These are phyloP conservation scores for Harpagus bidentatus DNA, from an alignment of 2,113 vertebrate genomes.

Conservation along the genomic window DNA sequence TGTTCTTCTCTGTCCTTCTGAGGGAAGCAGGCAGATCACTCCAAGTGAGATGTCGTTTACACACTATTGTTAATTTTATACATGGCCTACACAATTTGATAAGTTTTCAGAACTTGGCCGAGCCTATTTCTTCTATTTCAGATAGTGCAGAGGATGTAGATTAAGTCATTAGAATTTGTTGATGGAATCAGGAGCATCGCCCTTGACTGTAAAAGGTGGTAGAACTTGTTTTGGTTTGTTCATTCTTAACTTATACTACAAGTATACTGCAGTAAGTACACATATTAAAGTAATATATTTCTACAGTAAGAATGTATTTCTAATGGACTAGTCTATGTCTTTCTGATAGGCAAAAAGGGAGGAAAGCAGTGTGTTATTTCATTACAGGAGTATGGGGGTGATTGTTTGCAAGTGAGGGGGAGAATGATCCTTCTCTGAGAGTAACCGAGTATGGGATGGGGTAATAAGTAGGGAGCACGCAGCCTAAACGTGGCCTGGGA, in stretches of 20 bases:
- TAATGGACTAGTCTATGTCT: not conserved
- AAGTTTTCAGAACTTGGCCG: not conserved
- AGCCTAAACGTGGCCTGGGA: not conserved
- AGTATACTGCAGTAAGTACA: not conserved
- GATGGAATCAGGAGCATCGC: accelerated
- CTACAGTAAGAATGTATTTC: not conserved
- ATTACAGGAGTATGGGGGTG: not conserved
- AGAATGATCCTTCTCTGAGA: not conserved
- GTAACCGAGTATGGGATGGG: not conserved
- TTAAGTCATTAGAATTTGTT: not conserved
- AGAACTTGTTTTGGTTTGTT: not conserved
- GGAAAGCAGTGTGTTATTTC: not conserved
- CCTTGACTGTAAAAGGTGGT: not conserved
- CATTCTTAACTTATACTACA: not conserved
- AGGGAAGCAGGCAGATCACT: not conserved
- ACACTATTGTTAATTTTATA: not conserved
- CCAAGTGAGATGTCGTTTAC: not conserved
- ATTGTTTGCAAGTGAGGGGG: not conserved
- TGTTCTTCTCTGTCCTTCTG: not conserved
- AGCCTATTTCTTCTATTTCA: not conserved
- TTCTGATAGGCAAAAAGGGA: not conserved
- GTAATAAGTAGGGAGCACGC: not conserved
- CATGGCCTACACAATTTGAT: no score
- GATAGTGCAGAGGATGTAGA: not conserved
- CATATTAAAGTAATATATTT: not conserved